A percentile compares a stretch with the other conserved stretches of the same genome.
These are phyloP conservation scores for Forbesichthys agassizii DNA, from an alignment of 2,113 vertebrate species.

Conservation along the genomic window DNA sequence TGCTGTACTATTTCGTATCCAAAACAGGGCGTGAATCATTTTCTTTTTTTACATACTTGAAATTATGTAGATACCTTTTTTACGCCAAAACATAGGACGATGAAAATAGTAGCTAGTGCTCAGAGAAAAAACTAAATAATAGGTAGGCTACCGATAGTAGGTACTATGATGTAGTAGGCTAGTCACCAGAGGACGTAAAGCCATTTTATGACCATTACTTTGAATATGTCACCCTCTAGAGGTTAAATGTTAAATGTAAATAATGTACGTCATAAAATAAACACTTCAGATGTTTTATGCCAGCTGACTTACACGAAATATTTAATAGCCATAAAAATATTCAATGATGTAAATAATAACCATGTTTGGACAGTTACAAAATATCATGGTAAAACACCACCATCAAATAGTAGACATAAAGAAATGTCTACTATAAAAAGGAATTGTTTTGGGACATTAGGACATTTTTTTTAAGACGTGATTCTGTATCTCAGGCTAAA, in stretches of 20 bases:
- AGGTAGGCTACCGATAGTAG: too few species aligned
- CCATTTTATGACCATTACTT: background rate
- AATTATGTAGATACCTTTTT: too few species aligned
- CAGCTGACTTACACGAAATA: background rate
- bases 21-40: background rate
- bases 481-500: slow-evolving; percentile 4
- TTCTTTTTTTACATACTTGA: too few species aligned
- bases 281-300: too few species aligned
- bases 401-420: too few species aligned
- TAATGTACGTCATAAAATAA: too few species aligned
- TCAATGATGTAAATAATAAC: slow-evolving; percentile 40
- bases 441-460: background rate
- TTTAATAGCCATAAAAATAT: slow-evolving; percentile 47
- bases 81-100: too few species aligned
- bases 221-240: slow-evolving; percentile 51
- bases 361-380: background rate
- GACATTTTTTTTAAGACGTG: slow-evolving; percentile 2
- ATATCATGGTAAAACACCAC: slow-evolving; percentile 14
- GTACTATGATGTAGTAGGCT: too few species aligned
- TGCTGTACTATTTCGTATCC: background rate
- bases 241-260: slow-evolving; percentile 7
- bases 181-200: too few species aligned
- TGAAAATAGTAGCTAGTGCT: too few species aligned
- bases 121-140: too few species aligned
- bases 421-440: slow-evolving; percentile 15